phyloP scores from a whole-genome alignment of 2,797 vertebrate genomes.

The Ctenochaetus hawaiiensis region DNA sequence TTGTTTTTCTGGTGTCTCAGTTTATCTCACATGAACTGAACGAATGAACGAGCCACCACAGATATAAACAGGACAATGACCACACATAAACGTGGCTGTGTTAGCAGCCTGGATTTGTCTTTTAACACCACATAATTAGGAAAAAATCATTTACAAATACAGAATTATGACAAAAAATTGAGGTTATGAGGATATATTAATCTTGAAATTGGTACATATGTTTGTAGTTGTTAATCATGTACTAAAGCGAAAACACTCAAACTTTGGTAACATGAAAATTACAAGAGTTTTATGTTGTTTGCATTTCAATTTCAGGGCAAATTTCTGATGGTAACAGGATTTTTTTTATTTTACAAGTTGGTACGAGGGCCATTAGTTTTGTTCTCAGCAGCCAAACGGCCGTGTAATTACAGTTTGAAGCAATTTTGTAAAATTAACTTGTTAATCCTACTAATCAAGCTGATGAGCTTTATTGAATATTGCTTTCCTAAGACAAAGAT shows the following conservation, averaged over 20 bases:
- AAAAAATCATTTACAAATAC: neutral
- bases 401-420: too few species aligned
- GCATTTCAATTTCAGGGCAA: neutral
- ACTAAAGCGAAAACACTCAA: neutral
- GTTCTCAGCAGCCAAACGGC: neutral
- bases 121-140: neutral
- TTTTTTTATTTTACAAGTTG: slow-evolving; percentile 4
- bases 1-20: neutral
- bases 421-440: neutral
- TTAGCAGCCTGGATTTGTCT: neutral
- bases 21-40: slow-evolving; percentile 1
- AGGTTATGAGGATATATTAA: neutral
- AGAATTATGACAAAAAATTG: neutral
- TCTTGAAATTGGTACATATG: neutral
- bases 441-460: neutral
- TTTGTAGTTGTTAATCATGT: neutral
- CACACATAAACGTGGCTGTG: neutral
- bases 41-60: neutral
- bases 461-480: neutral
- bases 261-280: neutral
- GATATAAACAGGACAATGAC: slow-evolving; percentile 28
- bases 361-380: slow-evolving; percentile 1
- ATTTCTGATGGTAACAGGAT: neutral
- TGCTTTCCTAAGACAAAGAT: neutral
- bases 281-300: neutral